These are phyloP conservation scores for Diploscapter pachys DNA, from an alignment of 1,140 invertebrate species.

Conservation along the genomic window DNA sequence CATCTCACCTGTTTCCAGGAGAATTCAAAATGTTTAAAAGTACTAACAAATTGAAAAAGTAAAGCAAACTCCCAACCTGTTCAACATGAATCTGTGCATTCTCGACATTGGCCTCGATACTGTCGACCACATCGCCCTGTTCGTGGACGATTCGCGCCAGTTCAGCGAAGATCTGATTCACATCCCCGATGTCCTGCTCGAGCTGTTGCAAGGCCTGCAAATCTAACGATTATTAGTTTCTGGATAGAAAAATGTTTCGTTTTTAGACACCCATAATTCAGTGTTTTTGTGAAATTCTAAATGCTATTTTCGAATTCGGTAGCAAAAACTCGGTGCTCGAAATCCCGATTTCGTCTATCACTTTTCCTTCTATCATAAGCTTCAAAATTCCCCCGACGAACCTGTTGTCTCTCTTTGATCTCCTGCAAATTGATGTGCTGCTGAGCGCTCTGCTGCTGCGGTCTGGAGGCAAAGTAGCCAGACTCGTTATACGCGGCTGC, in stretches of 20 bases:
- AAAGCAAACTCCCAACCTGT: slow-evolving; percentile 63
- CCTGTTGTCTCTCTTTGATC: slow-evolving; percentile 82
- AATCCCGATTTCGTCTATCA: slow-evolving; percentile 52
- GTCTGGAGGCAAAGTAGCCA: slow-evolving; percentile 2
- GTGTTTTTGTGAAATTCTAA: background rate
- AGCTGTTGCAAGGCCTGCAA: slow-evolving; percentile 16
- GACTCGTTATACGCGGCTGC: slow-evolving; percentile 4
- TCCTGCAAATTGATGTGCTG: slow-evolving; percentile 79
- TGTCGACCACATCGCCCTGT: slow-evolving; percentile 88
- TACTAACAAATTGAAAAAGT: slow-evolving; percentile 12
- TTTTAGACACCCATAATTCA: background rate
- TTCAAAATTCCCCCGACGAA: slow-evolving; percentile 54
- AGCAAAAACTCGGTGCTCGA: background rate
- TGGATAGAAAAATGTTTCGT: background rate
- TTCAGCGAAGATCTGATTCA: slow-evolving; percentile 87
- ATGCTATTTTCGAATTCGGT: background rate
- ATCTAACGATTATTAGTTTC: background rate
- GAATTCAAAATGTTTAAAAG: background rate
- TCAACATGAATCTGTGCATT: slow-evolving; percentile 79
- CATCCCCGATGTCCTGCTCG: slow-evolving; percentile 25
- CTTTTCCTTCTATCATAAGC: too few species aligned
- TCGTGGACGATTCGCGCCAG: slow-evolving; percentile 91
- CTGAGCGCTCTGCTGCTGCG: slow-evolving; percentile 71
- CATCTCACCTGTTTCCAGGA: background rate
- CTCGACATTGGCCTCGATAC: slow-evolving; percentile 92